phyloP scores from a whole-genome alignment of 2,797 vertebrate species.

The Erpetoichthys calabaricus region DNA sequence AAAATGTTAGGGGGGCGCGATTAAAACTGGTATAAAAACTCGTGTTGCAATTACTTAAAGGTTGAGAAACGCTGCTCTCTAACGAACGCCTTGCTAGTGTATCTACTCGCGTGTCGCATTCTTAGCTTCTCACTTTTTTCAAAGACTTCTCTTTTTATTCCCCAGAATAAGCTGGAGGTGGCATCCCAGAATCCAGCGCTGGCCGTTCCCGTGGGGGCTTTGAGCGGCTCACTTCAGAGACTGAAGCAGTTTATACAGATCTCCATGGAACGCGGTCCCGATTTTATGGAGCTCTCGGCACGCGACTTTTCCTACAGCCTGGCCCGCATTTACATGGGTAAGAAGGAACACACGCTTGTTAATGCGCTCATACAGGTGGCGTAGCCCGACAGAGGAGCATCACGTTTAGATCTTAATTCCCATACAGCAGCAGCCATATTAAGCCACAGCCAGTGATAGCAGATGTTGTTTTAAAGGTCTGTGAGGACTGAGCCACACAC shows the following conservation, averaged over 20 bases:
- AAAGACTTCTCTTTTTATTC: constrained; percentile 7
- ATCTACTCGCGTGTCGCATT: background rate
- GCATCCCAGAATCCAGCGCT: constrained; percentile 27
- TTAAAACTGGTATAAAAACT: too few relatives aligned
- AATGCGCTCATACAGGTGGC: too few relatives aligned
- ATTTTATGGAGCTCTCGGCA: constrained; percentile 49
- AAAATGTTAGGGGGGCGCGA: too few relatives aligned
- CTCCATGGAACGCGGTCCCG: constrained; percentile 17
- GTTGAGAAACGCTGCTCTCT: too few relatives aligned
- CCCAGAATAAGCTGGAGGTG: constrained; percentile 43
- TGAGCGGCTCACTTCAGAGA: constrained; percentile 23
- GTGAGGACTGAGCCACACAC: too few relatives aligned
- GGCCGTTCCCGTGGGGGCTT: constrained; percentile 22
- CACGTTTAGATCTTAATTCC: too few relatives aligned
- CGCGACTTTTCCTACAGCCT: constrained; percentile 64
- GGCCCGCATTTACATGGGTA: constrained; percentile 63
- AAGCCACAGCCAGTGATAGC: too few relatives aligned
- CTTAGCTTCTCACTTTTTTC: background rate
- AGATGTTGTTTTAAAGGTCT: too few relatives aligned
- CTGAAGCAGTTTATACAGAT: constrained; percentile 37
- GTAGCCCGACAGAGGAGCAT: too few relatives aligned
- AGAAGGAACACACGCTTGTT: too few relatives aligned
- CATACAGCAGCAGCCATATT: too few relatives aligned
- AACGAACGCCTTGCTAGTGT: background rate
- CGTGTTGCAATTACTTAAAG: too few relatives aligned